These are phyloP conservation scores for Pogonocherus hispidulus DNA, from an alignment of 2,888 invertebrate species.

Conservation along the genomic window DNA sequence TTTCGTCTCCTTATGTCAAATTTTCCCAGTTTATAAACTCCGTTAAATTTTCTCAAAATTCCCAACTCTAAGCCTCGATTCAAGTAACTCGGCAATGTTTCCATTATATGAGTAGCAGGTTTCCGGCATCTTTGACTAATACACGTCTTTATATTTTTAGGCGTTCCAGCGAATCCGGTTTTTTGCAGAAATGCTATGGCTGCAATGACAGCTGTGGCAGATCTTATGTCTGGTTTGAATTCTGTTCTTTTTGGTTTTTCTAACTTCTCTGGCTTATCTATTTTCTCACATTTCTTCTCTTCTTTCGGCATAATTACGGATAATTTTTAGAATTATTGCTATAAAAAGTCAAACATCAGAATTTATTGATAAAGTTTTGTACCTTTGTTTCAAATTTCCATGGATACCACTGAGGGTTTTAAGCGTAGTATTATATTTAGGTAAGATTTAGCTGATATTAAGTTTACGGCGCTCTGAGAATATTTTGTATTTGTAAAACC, in stretches of 20 bases:
- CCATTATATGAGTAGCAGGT: conserved; percentile 33
- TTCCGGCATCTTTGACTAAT: conserved; percentile 47
- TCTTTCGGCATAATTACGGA: conserved; percentile 30
- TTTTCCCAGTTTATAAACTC: conserved; percentile 44
- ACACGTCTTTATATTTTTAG: conserved; percentile 47
- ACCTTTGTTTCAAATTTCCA: conserved; percentile 19
- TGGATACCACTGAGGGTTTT: no score
- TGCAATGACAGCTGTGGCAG: conserved; percentile 47
- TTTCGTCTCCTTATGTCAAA: conserved; percentile 40
- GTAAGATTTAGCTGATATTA: no score
- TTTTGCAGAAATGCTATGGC: conserved; percentile 52
- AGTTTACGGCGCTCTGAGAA: no score
- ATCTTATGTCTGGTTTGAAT: conserved; percentile 50
- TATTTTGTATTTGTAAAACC: no score
- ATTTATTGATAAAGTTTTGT: not conserved
- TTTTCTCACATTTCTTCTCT: not conserved
- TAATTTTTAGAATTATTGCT: conserved; percentile 11
- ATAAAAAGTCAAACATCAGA: conserved; percentile 3
- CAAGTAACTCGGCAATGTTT: conserved; percentile 45
- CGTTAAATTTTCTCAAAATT: conserved; percentile 47
- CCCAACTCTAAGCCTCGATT: conserved; percentile 50
- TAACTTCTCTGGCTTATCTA: not conserved
- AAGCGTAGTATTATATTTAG: no score
- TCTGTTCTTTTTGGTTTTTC: conserved; percentile 10
- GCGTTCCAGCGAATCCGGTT: conserved; percentile 38